Percentiles rank a stretch among this genome's conserved stretches.
These are phyloP conservation scores for Crepidodera aurea DNA, from an alignment of 2,888 invertebrate species.

Conservation along the genomic window DNA sequence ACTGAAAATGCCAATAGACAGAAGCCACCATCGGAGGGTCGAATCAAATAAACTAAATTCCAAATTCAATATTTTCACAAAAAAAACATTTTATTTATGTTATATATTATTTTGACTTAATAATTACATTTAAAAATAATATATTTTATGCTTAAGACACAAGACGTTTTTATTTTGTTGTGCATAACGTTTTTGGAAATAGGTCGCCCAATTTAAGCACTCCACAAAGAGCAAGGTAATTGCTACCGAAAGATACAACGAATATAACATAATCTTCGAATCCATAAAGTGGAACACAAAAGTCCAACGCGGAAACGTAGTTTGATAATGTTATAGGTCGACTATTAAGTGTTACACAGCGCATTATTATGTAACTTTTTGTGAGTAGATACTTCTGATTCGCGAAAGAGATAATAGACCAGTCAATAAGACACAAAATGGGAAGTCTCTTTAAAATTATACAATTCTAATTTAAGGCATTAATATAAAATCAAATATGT, in stretches of 20 bases:
- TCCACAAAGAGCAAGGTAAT: background rate
- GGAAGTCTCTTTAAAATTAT: too few relatives aligned
- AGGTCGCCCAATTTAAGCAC: background rate
- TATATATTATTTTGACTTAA: too few relatives aligned
- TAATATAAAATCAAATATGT: too few relatives aligned
- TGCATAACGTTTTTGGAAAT: background rate
- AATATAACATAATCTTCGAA: slow-evolving; percentile 19
- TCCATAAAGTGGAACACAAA: slow-evolving; percentile 34
- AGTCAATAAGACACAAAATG: slow-evolving; percentile 3
- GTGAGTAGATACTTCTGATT: slow-evolving; percentile 31
- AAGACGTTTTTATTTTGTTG: too few relatives aligned
- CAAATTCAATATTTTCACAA: too few relatives aligned
- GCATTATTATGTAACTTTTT: slow-evolving; percentile 35
- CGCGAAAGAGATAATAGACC: slow-evolving; percentile 14
- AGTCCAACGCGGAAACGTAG: slow-evolving; percentile 39
- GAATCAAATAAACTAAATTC: too few relatives aligned
- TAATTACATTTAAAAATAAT: too few relatives aligned
- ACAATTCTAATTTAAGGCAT: too few relatives aligned
- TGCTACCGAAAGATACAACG: background rate
- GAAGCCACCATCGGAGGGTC: too few relatives aligned
- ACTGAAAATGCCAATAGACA: too few relatives aligned
- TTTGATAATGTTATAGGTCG: slow-evolving; percentile 49
- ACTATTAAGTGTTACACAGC: slow-evolving; percentile 42
- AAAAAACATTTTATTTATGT: too few relatives aligned
- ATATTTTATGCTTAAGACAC: too few relatives aligned